phyloP scores from a whole-genome alignment of 2,113 vertebrate genomes.

The Phrynocephalus versicolor region DNA sequence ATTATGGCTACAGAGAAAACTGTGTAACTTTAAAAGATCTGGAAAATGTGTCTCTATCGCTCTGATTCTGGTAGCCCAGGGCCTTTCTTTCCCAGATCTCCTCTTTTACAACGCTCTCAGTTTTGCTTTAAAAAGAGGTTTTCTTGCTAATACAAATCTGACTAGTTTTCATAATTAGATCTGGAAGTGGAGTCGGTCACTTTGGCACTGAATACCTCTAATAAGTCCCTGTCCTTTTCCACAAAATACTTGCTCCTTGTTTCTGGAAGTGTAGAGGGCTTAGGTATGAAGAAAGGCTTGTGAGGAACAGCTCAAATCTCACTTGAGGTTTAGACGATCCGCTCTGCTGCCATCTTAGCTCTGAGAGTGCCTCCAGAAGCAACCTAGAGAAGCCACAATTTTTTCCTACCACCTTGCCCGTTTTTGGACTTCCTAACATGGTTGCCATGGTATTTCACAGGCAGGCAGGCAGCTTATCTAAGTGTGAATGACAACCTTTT shows the following conservation, averaged over 20 bases:
- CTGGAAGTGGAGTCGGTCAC: not conserved
- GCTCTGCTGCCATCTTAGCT: not conserved
- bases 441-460: slow-evolving; percentile 3
- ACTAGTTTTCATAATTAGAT: not conserved
- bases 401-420: not conserved
- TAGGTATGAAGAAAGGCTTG: not conserved
- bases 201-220: not conserved
- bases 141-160: not conserved
- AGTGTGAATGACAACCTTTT: not conserved
- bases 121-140: not conserved
- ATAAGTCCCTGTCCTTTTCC: not conserved
- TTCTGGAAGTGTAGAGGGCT: not conserved
- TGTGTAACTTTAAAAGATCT: not conserved
- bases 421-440: not conserved
- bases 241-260: not conserved
- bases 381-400: not conserved
- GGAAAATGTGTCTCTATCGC: not conserved
- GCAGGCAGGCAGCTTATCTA: not conserved
- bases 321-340: not conserved
- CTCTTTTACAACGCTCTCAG: not conserved
- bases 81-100: not conserved
- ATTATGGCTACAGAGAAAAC: not conserved
- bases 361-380: not conserved
- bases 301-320: too few species aligned
- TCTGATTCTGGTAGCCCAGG: too few species aligned